phyloP scores from a whole-genome alignment of 1,140 invertebrate genomes.

The Choristoneura fumiferana region DNA sequence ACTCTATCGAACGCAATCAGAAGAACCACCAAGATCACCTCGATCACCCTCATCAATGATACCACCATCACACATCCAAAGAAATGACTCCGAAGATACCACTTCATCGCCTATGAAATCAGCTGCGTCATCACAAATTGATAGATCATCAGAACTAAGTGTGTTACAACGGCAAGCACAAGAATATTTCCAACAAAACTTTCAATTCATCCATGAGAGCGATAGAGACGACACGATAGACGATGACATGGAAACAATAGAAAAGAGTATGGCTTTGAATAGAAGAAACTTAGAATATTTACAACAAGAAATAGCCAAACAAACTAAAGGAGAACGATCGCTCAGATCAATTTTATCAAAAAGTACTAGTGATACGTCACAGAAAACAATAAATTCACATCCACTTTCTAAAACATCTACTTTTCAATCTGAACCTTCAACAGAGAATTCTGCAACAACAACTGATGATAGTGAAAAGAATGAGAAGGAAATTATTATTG shows the following conservation, averaged over 20 bases:
- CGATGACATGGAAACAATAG: slow-evolving; percentile 75
- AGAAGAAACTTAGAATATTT: slow-evolving; percentile 74
- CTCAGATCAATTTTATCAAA: slow-evolving; percentile 66
- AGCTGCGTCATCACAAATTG: slow-evolving; percentile 63
- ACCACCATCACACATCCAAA: slow-evolving; percentile 50
- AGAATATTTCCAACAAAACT: slow-evolving; percentile 78
- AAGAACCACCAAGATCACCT: slow-evolving; percentile 87
- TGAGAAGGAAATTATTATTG: slow-evolving; percentile 91
- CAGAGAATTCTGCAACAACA: slow-evolving; percentile 71
- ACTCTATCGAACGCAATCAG: slow-evolving; percentile 89
- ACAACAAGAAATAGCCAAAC: slow-evolving; percentile 76
- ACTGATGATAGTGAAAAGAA: slow-evolving; percentile 81
- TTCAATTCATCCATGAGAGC: slow-evolving; percentile 76
- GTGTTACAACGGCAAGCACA: slow-evolving; percentile 67
- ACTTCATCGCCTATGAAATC: slow-evolving; percentile 69
- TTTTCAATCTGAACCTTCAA: slow-evolving; percentile 75
- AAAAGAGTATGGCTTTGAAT: slow-evolving; percentile 77
- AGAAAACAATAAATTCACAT: slow-evolving; percentile 66
- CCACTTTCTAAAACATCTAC: slow-evolving; percentile 75
- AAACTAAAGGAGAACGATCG: slow-evolving; percentile 64
- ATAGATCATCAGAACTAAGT: slow-evolving; percentile 71
- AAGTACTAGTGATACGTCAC: slow-evolving; percentile 68
- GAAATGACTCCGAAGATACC: slow-evolving; percentile 68
- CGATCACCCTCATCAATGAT: slow-evolving; percentile 73
- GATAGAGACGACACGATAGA: slow-evolving; percentile 77